Base-by-base conservation (phyloP, 2,113 vertebrate genomes). In the Pelodiscus sinensis region DNA sequence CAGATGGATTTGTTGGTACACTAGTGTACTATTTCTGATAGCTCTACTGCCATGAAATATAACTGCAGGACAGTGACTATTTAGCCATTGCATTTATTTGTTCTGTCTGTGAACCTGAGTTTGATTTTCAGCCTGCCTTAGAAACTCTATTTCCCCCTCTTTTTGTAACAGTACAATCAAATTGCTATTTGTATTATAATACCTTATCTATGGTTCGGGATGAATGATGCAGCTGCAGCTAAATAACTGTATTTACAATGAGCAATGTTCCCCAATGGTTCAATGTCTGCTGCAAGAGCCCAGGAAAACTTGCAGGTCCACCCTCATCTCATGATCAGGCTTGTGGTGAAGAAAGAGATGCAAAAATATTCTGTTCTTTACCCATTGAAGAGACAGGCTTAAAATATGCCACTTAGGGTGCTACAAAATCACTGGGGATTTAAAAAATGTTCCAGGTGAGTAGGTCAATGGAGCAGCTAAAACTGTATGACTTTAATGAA, bases 91-190 rank as follows among this genome's bases (percentile, higher is more conserved):
- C 88, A 90, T 92, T 97, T 84, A 91, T 79, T 91, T 95, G 44
- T 88, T 87, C 93, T 96, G 92, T 90, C 77, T 94, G 92, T 81
- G 77, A 77, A 96, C 89, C 90, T 2, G n/a, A 96, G 87, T 96
- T 97, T 95, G 96, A 97, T 97, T 97, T 97, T 80, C 90, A 96
- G 52, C 85, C 90, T 97, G 86, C 65, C 81, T 85, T 82, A 96
- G 75, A 97, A 97, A 96, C 96, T 87, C 85, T n/a, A 87, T 95
- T 97, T 97, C 94, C 56, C 79, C 44, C 85, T 92, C 82, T 96
- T 96, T 94, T 87, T 94, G 31, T 78, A 95, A 81, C 16, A 94
- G 44, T 24, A 90, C 96, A 96, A 96, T 95, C 13, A 68, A 94
- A 95, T 90, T 82, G 50, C 89, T 89, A 73, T 97, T 96, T 95